These are phyloP conservation scores for Agelas oroides DNA, from an alignment of 37 sponge, comb jelly and placozoan species.

Conservation along the genomic window DNA sequence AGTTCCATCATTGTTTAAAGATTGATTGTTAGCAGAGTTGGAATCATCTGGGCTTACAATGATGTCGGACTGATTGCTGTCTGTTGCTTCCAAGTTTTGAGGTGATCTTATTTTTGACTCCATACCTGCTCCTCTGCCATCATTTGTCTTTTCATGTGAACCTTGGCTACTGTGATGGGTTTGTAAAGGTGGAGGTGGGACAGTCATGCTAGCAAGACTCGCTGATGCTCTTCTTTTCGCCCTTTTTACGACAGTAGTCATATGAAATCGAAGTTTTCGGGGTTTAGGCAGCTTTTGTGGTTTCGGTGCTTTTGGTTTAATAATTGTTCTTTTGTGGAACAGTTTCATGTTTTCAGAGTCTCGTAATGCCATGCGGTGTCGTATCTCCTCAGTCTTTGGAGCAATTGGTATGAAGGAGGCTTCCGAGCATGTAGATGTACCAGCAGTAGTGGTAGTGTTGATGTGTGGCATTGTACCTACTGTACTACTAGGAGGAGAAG, in stretches of 20 bases:
- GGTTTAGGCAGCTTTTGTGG: constrained; percentile 2
- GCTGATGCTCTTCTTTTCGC: constrained; percentile 8
- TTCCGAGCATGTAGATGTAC: background rate
- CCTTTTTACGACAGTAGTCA: constrained; percentile 59
- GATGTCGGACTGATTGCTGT: too few relatives aligned
- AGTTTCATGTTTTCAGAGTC: too few relatives aligned
- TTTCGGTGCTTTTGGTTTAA: background rate
- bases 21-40: too few relatives aligned
- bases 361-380: too few relatives aligned
- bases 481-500: background rate
- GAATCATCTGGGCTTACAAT: too few relatives aligned
- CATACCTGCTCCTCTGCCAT: too few relatives aligned
- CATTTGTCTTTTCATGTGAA: background rate
- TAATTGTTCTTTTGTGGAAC: too few relatives aligned
- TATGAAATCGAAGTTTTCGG: constrained; percentile 57
- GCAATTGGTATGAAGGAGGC: background rate
- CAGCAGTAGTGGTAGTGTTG: background rate
- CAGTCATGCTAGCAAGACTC: constrained; percentile 21
- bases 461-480: background rate
- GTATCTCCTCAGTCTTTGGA: background rate
- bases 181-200: constrained; percentile 8
- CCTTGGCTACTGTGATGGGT: background rate
- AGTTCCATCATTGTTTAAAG: too few relatives aligned
- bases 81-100: background rate
- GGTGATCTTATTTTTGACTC: background rate